Conservation (phyloP, 2,888 invertebrate genomes). For the Watsonalla binaria region DNA sequence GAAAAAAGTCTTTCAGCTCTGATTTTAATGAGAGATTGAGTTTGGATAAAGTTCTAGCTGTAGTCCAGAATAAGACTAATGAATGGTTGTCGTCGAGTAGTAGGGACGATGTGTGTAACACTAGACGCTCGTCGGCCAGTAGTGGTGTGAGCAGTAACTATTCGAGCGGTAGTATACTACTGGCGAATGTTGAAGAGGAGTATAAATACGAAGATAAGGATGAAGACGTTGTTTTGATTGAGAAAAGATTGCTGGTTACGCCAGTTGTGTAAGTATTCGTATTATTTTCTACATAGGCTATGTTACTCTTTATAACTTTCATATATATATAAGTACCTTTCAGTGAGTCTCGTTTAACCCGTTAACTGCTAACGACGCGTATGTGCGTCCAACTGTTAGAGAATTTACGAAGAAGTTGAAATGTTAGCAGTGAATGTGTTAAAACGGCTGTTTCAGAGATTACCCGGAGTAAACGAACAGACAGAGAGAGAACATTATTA, state of each 20-base stretch:
- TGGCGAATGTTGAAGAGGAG: conserved; percentile 82
- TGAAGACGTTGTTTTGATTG: conserved; percentile 83
- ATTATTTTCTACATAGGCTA: too few relatives aligned
- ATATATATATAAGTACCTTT: too few relatives aligned
- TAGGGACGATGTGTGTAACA: conserved; percentile 42
- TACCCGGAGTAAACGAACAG: too few relatives aligned
- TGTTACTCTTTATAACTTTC: too few relatives aligned
- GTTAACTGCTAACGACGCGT: too few relatives aligned
- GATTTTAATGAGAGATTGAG: conserved; percentile 15
- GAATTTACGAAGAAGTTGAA: too few relatives aligned
- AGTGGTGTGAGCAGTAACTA: conserved; percentile 68
- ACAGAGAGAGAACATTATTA: too few relatives aligned
- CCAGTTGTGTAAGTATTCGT: conserved; percentile 70
- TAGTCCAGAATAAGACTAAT: conserved; percentile 63
- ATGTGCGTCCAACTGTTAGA: too few relatives aligned
- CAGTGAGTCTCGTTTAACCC: too few relatives aligned
- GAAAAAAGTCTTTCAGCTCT: conserved; percentile 7
- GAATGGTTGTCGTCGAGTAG: conserved; percentile 52
- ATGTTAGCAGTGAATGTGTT: too few relatives aligned
- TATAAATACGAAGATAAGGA: conserved; percentile 87
- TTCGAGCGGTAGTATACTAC: conserved; percentile 63
- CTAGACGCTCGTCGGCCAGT: conserved; percentile 65
- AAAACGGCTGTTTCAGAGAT: too few relatives aligned
- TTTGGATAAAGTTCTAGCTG: conserved; percentile 54
- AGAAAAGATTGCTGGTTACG: conserved; percentile 78